Evolutionary conservation across 2,113 vertebrate genomes (phyloP).

Genomic region (Hydrochoerus hydrochaeris): DNA sequence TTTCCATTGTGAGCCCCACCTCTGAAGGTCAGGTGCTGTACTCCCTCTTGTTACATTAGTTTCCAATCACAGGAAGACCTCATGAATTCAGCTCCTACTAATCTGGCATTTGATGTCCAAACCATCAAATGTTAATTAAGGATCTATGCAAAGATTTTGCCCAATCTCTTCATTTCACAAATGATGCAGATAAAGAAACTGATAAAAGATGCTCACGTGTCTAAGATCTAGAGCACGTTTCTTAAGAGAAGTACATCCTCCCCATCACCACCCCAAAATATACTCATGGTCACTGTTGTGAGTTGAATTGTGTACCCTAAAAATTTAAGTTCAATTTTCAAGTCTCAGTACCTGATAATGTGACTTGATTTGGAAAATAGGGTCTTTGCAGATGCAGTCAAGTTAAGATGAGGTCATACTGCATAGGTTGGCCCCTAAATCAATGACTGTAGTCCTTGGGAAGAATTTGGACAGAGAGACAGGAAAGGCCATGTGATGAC

Average conservation of each 20-base stretch:
- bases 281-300: not conserved
- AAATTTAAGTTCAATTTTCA: not conserved
- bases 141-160: not conserved
- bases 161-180: not conserved
- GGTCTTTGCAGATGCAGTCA: not conserved
- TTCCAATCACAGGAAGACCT: not conserved
- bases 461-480: not conserved
- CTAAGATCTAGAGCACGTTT: not conserved
- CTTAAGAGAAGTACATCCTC: not conserved
- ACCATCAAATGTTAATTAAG: not conserved
- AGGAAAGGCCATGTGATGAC: not conserved
- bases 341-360: not conserved
- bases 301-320: not conserved
- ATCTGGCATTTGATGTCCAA: not conserved
- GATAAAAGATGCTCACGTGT: not conserved
- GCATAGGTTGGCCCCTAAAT: not conserved
- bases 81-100: not conserved
- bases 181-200: not conserved
- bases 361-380: not conserved
- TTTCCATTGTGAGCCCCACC: accelerated
- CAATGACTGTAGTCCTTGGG: not conserved
- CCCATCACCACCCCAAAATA: too few species aligned
- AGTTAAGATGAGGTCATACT: not conserved
- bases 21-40: accelerated
- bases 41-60: not conserved